These are phyloP conservation scores for Mechanitis mazaeus DNA, from an alignment of 2,888 invertebrate genomes.

Conservation along the genomic window DNA sequence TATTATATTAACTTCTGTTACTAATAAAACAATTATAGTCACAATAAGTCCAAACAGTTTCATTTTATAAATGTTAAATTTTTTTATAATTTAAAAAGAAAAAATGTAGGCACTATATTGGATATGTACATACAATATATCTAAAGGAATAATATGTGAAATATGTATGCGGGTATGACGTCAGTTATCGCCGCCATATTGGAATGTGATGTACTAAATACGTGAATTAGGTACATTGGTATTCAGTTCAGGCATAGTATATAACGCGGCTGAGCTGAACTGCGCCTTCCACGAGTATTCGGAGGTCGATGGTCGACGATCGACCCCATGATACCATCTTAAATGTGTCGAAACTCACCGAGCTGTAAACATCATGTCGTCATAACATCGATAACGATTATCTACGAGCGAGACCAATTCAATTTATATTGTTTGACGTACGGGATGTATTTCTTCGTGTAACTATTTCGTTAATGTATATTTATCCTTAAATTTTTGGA, in stretches of 20 bases:
- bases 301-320: constrained; percentile 47
- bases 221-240: constrained; percentile 44
- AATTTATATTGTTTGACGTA: constrained; percentile 10
- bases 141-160: background rate
- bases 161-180: constrained; percentile 2
- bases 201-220: constrained; percentile 11
- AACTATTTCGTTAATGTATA: no score
- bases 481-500: no score
- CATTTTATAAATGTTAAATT: no score
- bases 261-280: constrained; percentile 40
- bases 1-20: no score
- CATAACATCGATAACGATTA: constrained; percentile 9
- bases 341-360: constrained; percentile 15
- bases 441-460: constrained; percentile 6
- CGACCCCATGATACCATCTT: constrained; percentile 16
- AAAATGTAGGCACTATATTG: background rate
- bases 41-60: no score
- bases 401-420: constrained; percentile 10
- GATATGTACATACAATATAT: background rate
- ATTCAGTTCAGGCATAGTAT: constrained; percentile 51
- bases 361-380: constrained; percentile 1
- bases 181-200: constrained; percentile 4
- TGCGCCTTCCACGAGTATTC: constrained; percentile 43
- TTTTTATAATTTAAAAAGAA: background rate
- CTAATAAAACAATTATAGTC: no score